Base-by-base conservation (phyloP, 2,113 vertebrate genomes). In the Micronycteris hirsuta region DNA sequence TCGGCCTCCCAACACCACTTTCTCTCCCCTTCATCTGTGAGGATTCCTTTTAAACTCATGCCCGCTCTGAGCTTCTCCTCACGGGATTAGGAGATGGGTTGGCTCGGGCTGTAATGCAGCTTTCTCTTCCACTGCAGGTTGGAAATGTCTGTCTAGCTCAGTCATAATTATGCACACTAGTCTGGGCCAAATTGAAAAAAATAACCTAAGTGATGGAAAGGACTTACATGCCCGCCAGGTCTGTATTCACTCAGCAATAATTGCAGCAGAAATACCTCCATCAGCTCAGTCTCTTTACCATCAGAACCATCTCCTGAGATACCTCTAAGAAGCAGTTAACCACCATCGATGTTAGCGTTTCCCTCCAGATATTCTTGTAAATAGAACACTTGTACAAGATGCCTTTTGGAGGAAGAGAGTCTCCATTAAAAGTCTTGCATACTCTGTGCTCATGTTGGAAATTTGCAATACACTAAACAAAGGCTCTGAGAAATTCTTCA, bases 201-300 rank as follows among this genome's bases (percentile, higher is more conserved):
- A 41, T 5, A n/a, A 45, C 38, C 16, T 63, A 81, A 31, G 7
- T 83, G 71, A 83, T 8, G 14, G 22, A 61, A 92, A 65, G 76
- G 58, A 93, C 56, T 78, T 71, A 10, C 19, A 89, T 68, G 83
- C 61, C 33, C 15, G 20, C 73, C 49, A 78, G 26, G 61, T 73
- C 89, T 81, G 47, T 58, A 47, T 97, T 94, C 16, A 13, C 82
- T 76, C 47, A 77, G 73, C 67, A 82, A 41, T 81, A 86, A 73
- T 20, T 85, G 24, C 33, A 47, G n/a, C n/a, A 82, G 73, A 63
- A 80, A 67, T 73, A 17, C 49, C 68, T 73, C 73, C 41, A 31
- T 73, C 63, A 56, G 54, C 54, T 63, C 9, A 33, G 54, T 45
- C 9, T 65, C 68, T 36, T 93, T 65, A n/a, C 16, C 67, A 28